Evolutionary conservation across 2,888 invertebrate species (phyloP).

Genomic region (Luperina testacea): DNA sequence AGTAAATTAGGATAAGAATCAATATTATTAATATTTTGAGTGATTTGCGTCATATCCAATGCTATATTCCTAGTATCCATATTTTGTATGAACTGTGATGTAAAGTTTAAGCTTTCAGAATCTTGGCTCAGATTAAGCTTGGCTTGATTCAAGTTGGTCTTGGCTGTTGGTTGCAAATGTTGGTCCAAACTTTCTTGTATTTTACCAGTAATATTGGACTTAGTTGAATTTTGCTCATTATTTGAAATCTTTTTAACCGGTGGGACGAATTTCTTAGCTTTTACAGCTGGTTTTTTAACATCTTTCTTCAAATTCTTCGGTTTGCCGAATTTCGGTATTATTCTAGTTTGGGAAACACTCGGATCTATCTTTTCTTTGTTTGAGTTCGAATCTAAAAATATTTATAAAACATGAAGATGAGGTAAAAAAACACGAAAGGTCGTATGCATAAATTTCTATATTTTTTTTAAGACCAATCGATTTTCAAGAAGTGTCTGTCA

Average conservation of each 20-base stretch:
- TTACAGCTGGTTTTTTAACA: conserved; percentile 45
- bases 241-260: conserved; percentile 68
- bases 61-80: not conserved
- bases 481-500: not conserved
- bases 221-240: not conserved
- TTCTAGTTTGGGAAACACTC: conserved; percentile 51
- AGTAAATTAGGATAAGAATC: not conserved
- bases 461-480: too few species aligned
- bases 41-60: not conserved
- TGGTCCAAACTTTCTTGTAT: conserved; percentile 10
- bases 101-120: conserved; percentile 1
- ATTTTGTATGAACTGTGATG: not conserved
- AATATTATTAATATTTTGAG: conserved; percentile 1
- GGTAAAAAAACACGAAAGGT: not conserved
- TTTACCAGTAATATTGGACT: not conserved
- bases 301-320: conserved; percentile 51
- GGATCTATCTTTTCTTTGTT: conserved; percentile 37
- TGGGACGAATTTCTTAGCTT: conserved; percentile 76
- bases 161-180: conserved; percentile 15
- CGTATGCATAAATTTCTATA: not conserved
- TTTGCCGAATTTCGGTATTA: conserved; percentile 73
- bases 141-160: not conserved
- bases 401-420: conserved; percentile 9
- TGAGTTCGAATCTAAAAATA: conserved; percentile 46
- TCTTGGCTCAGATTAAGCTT: not conserved